These are phyloP conservation scores for Erebia epiphron DNA, from an alignment of 2,888 invertebrate species.

Conservation along the genomic window DNA sequence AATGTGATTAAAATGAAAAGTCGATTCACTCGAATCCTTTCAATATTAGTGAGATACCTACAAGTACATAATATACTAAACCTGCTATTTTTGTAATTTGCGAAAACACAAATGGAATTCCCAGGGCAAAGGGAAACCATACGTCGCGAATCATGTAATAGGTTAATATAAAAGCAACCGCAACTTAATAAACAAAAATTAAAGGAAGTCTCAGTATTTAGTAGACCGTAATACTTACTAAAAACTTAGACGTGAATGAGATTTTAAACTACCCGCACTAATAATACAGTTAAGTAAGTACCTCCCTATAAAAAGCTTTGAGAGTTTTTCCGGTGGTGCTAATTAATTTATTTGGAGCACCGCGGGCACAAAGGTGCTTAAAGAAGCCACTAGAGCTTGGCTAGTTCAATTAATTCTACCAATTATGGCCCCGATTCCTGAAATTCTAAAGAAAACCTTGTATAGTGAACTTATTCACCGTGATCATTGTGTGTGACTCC, in stretches of 20 bases:
- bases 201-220: too few relatives aligned
- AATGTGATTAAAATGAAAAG: too few relatives aligned
- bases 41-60: too few relatives aligned
- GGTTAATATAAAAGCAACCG: too few relatives aligned
- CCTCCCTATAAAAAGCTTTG: not conserved
- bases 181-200: too few relatives aligned
- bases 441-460: constrained; percentile 6
- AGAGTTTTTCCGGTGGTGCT: constrained; percentile 3
- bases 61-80: too few relatives aligned
- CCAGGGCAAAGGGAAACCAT: too few relatives aligned
- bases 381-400: not conserved
- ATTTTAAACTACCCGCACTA: not conserved
- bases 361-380: not conserved
- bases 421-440: constrained; percentile 4
- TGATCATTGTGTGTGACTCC: not conserved
- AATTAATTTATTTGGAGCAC: constrained; percentile 5
- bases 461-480: not conserved
- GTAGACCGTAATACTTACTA: not conserved
- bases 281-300: not conserved
- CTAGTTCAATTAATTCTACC: constrained; percentile 6
- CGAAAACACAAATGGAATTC: too few relatives aligned
- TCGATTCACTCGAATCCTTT: too few relatives aligned
- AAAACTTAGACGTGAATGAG: constrained; percentile 5
- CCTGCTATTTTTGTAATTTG: too few relatives aligned
- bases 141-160: too few relatives aligned